These are phyloP conservation scores for Brachymystax lenok DNA, from an alignment of 2,797 vertebrate genomes.

Conservation along the genomic window DNA sequence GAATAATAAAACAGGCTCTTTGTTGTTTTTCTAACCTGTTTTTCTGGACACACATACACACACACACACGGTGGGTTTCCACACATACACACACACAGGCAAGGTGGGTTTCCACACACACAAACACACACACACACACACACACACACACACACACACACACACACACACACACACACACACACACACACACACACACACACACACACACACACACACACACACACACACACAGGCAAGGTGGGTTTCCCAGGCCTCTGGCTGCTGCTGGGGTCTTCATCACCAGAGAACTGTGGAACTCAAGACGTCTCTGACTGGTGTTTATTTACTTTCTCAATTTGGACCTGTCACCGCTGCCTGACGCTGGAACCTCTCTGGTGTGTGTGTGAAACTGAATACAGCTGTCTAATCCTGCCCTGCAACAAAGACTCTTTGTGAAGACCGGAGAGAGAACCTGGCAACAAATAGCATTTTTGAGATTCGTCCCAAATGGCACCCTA, in stretches of 20 bases:
- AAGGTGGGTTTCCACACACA: no score
- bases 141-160: no score
- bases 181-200: no score
- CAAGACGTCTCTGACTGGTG: neutral
- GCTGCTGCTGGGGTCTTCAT: conserved; percentile 5
- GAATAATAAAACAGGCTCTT: conserved; percentile 43
- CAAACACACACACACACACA: no score
- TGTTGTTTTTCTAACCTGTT: conserved; percentile 34
- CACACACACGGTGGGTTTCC: no score
- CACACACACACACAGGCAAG: neutral
- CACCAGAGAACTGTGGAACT: neutral
- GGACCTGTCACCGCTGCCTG: conserved; percentile 9
- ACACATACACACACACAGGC: no score
- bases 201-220: no score
- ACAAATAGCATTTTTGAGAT: neutral
- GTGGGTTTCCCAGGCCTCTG: neutral
- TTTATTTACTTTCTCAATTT: conserved; percentile 5
- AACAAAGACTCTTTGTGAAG: conserved; percentile 1
- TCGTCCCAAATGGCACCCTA: neutral
- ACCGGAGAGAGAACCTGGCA: neutral
- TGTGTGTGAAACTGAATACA: neutral
- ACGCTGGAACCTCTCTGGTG: no score
- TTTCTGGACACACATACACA: neutral
- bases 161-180: no score
- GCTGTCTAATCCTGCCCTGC: neutral